phyloP scores from a whole-genome alignment of 2,888 invertebrate genomes.

The Chymomyza fuscimana region DNA sequence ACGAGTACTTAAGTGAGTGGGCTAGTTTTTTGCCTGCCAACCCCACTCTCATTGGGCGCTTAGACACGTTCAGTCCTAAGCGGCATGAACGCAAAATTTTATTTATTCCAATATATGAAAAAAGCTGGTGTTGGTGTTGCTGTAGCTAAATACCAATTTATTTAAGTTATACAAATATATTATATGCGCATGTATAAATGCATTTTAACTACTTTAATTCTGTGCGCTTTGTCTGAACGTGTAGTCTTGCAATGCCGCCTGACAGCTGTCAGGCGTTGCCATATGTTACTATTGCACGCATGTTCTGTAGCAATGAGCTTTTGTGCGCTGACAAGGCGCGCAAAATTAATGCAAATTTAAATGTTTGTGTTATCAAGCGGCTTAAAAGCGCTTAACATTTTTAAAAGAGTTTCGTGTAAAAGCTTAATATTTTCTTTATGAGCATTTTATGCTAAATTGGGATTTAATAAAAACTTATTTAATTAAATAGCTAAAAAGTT shows the following conservation, averaged over 20 bases:
- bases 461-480: no score
- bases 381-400: no score
- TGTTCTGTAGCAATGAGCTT: slow-evolving; percentile 35
- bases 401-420: no score
- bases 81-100: not conserved
- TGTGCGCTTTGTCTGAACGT: slow-evolving; percentile 17
- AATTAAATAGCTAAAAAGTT: no score
- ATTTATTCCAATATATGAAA: no score
- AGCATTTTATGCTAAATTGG: no score
- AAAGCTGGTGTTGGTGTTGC: no score
- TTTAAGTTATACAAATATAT: no score
- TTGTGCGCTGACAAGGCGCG: slow-evolving; percentile 16
- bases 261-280: not conserved
- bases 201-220: no score
- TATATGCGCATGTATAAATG: no score
- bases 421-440: no score
- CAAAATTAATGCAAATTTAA: slow-evolving; percentile 9
- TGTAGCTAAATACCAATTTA: not conserved
- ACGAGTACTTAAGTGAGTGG: not conserved
- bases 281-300: slow-evolving; percentile 7
- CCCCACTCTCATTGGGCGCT: not conserved
- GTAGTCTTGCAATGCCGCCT: slow-evolving; percentile 1
- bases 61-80: not conserved
- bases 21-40: not conserved
- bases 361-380: not conserved